A percentile compares a stretch with the other conserved stretches of the same genome.
These are phyloP conservation scores for Xiphorhynchus erythropygius DNA, from an alignment of 2,797 vertebrate genomes.

Conservation along the genomic window DNA sequence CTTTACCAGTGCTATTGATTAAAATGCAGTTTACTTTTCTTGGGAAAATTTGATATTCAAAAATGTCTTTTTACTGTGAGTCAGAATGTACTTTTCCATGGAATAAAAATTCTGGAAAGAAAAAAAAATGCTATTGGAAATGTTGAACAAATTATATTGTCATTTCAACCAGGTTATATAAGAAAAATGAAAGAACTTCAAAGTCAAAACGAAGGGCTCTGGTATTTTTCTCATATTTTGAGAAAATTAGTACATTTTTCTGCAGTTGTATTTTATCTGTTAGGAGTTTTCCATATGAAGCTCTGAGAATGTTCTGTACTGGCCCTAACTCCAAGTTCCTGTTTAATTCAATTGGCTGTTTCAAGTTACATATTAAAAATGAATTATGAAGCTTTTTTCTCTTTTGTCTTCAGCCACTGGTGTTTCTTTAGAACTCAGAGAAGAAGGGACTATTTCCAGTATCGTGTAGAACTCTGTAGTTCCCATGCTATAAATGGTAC, in stretches of 20 bases:
- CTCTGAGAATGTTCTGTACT: constrained; percentile 33
- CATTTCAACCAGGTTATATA: constrained; percentile 42
- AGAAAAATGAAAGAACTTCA: constrained; percentile 11
- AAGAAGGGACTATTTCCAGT: background rate
- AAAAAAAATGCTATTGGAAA: constrained; percentile 30
- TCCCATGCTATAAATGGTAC: background rate
- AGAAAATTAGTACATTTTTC: constrained; percentile 31
- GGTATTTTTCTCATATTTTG: constrained; percentile 22
- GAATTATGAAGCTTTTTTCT: background rate
- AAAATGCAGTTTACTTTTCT: constrained; percentile 47
- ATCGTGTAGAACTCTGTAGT: background rate
- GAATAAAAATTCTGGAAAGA: constrained; percentile 56
- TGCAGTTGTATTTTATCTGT: constrained; percentile 41
- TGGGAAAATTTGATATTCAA: constrained; percentile 52
- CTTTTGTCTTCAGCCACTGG: background rate
- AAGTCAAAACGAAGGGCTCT: constrained; percentile 18
- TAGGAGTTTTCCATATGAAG: constrained; percentile 50
- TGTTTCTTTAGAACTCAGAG: background rate
- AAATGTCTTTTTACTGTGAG: constrained; percentile 38
- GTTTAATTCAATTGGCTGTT: constrained; percentile 2
- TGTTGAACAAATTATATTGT: constrained; percentile 57
- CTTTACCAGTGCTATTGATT: constrained; percentile 37
- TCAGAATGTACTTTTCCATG: constrained; percentile 69
- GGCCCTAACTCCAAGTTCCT: background rate
- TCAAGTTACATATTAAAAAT: constrained; percentile 25